Conservation (phyloP, 2,888 invertebrate genomes). For the Amblyjoppa proteus region DNA sequence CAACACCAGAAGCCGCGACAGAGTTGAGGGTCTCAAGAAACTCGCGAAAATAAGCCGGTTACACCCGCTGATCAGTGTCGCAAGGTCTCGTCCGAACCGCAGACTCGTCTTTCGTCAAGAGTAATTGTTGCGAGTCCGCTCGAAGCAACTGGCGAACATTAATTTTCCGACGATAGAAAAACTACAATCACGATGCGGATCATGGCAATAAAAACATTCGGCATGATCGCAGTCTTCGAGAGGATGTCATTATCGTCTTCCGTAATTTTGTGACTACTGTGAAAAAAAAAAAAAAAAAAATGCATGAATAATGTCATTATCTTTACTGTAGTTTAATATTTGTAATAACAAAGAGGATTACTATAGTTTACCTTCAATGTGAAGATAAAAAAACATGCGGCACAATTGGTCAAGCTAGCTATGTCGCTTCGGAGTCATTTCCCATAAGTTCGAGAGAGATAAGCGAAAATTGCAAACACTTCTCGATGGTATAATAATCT, state of each 20-base stretch:
- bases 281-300: neutral
- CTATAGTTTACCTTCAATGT: neutral
- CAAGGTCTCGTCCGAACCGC: neutral
- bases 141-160: constrained; percentile 7
- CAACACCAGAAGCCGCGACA: constrained; percentile 6
- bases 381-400: neutral
- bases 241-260: neutral
- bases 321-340: neutral
- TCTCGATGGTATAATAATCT: too few species aligned
- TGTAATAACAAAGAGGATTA: neutral
- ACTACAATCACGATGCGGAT: constrained; percentile 5
- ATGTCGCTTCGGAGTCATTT: too few species aligned
- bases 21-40: neutral
- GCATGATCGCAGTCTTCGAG: neutral
- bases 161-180: constrained; percentile 8
- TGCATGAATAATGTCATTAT: neutral
- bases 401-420: neutral
- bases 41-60: neutral
- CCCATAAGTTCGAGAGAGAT: too few species aligned
- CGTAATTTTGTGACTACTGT: neutral
- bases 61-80: neutral
- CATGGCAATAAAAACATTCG: constrained; percentile 2
- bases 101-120: constrained; percentile 1
- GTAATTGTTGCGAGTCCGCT: constrained; percentile 21
- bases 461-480: too few species aligned